These are phyloP conservation scores for Rattus norvegicus DNA, from an alignment of 2,113 vertebrate species.

Conservation along the genomic window DNA sequence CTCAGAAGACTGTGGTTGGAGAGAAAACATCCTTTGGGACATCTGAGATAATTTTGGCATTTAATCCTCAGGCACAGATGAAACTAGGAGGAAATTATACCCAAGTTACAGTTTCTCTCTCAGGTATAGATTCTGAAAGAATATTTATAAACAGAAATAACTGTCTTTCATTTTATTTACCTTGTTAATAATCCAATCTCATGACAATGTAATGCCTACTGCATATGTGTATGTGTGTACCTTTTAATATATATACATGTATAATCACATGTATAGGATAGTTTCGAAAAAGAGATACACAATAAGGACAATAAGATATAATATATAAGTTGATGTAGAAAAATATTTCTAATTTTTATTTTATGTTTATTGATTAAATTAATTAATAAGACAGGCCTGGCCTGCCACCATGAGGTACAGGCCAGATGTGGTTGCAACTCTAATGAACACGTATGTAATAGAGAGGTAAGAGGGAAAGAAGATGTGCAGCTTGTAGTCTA, in stretches of 20 bases:
- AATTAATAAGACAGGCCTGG: no score
- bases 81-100: not conserved
- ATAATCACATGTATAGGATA: not conserved
- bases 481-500: no score
- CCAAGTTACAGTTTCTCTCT: not conserved
- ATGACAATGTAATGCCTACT: not conserved
- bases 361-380: not conserved
- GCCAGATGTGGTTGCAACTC: no score
- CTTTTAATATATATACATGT: no score
- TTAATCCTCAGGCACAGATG: not conserved
- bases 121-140: not conserved
- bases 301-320: not conserved
- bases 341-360: not conserved
- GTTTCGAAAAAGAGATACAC: not conserved
- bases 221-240: not conserved
- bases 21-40: slow-evolving; percentile 28
- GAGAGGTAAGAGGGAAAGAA: no score
- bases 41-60: slow-evolving; percentile 21
- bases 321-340: not conserved
- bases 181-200: not conserved
- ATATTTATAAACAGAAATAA: not conserved
- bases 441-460: no score
- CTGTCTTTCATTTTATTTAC: slow-evolving; percentile 10
- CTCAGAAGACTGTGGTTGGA: not conserved
- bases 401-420: no score